Evolutionary conservation across 2,113 vertebrate species (phyloP).

Genomic region (Notothenia coriiceps): DNA sequence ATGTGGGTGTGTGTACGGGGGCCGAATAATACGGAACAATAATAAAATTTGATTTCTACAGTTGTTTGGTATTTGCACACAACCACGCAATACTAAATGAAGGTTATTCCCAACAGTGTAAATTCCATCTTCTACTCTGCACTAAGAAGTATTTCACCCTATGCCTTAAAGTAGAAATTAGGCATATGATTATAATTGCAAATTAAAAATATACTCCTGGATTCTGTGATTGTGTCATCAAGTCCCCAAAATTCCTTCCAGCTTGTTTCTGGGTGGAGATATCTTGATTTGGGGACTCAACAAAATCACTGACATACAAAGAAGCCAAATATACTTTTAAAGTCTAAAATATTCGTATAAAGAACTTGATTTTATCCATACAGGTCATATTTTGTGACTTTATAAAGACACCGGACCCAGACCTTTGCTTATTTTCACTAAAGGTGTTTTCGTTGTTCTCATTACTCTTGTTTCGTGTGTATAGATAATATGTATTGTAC

Average conservation of each 20-base stretch:
- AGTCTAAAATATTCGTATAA: too few relatives aligned
- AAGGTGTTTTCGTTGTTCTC: too few relatives aligned
- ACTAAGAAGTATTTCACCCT: too few relatives aligned
- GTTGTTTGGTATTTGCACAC: slow-evolving; percentile 30
- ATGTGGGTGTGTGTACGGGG: slow-evolving; percentile 47
- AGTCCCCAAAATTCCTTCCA: slow-evolving; percentile 2
- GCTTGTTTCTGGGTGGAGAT: not conserved
- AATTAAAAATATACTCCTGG: not conserved
- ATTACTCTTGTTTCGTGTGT: too few relatives aligned
- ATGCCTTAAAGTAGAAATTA: too few relatives aligned
- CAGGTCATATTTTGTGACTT: too few relatives aligned
- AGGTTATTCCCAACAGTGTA: slow-evolving; percentile 13
- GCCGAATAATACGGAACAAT: slow-evolving; percentile 37
- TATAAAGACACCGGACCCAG: too few relatives aligned
- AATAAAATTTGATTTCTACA: slow-evolving; percentile 49
- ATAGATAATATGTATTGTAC: too few relatives aligned
- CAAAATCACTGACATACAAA: not conserved
- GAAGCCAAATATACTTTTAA: not conserved
- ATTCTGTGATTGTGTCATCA: not conserved
- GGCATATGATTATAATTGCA: not conserved
- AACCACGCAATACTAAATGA: slow-evolving; percentile 11
- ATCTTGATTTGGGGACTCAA: not conserved
- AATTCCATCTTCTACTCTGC: slow-evolving; percentile 10
- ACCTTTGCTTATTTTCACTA: too few relatives aligned
- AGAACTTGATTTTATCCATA: too few relatives aligned